These are phyloP conservation scores for Hirtodrosophila duncani DNA, from an alignment of 2,888 invertebrate species.

Conservation along the genomic window DNA sequence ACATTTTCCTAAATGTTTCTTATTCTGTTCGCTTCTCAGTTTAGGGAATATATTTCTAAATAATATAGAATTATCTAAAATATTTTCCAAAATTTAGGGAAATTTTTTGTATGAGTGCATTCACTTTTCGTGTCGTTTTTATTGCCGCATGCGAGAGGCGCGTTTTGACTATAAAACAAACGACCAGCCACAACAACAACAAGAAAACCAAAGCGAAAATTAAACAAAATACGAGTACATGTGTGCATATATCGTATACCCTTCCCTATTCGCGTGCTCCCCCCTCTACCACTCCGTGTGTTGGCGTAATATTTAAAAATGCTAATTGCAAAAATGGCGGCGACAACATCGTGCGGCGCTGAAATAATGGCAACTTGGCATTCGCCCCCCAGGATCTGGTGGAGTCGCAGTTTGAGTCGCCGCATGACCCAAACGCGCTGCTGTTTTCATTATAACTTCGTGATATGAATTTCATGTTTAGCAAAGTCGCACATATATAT, in stretches of 20 bases:
- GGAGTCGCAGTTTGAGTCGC: constrained; percentile 17
- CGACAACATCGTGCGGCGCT: constrained; percentile 3
- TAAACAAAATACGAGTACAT: constrained; percentile 24
- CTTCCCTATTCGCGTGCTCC: not conserved
- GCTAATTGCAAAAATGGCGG: constrained; percentile 44
- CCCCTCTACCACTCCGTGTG: constrained; percentile 7
- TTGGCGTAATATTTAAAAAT: constrained; percentile 42
- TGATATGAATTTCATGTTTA: constrained; percentile 28
- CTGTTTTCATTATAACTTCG: constrained; percentile 18
- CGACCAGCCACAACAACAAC: constrained; percentile 22
- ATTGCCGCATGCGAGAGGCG: constrained; percentile 47
- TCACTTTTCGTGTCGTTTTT: constrained; percentile 50
- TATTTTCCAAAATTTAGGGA: no score
- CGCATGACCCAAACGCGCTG: not conserved
- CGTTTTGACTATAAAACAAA: constrained; percentile 49
- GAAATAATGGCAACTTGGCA: constrained; percentile 19
- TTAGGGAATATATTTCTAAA: no score
- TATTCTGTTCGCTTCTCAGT: no score
- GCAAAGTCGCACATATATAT: constrained; percentile 18
- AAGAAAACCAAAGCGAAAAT: constrained; percentile 34
- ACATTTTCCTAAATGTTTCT: no score
- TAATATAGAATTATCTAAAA: no score
- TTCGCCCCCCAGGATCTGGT: constrained; percentile 4
- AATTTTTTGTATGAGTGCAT: no score
- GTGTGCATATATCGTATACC: not conserved